Evolutionary conservation across 2,113 vertebrate species (phyloP).

Genomic region (Rynchops niger): DNA sequence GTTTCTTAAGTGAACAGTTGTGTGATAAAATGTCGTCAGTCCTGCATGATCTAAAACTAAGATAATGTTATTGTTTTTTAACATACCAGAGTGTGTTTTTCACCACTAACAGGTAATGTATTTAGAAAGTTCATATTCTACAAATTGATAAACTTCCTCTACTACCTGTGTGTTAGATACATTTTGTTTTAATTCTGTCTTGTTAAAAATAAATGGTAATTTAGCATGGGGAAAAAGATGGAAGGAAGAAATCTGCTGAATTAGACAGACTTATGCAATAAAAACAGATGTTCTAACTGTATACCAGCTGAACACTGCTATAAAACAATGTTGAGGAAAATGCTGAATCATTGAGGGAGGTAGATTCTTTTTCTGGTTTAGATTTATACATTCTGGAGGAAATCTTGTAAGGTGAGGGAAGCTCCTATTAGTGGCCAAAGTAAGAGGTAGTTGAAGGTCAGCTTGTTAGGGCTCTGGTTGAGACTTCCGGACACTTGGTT

Average conservation of each 20-base stretch:
- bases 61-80: background rate
- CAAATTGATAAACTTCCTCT: background rate
- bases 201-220: background rate
- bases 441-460: background rate
- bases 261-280: background rate
- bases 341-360: background rate
- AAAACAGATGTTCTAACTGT: background rate
- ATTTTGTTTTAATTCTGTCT: background rate
- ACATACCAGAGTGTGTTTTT: background rate
- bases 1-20: background rate
- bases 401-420: background rate
- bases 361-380: background rate
- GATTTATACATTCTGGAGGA: background rate
- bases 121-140: background rate
- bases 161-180: background rate
- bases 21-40: background rate
- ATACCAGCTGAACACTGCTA: background rate
- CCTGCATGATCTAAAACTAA: background rate
- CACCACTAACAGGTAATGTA: background rate
- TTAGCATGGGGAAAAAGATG: background rate
- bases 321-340: background rate
- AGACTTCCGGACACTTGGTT: background rate
- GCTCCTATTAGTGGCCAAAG: background rate
- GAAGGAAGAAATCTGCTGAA: background rate
- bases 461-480: background rate